Evolutionary conservation across 2,797 vertebrate species (phyloP).

Genomic region (Cottoperca gobio): DNA sequence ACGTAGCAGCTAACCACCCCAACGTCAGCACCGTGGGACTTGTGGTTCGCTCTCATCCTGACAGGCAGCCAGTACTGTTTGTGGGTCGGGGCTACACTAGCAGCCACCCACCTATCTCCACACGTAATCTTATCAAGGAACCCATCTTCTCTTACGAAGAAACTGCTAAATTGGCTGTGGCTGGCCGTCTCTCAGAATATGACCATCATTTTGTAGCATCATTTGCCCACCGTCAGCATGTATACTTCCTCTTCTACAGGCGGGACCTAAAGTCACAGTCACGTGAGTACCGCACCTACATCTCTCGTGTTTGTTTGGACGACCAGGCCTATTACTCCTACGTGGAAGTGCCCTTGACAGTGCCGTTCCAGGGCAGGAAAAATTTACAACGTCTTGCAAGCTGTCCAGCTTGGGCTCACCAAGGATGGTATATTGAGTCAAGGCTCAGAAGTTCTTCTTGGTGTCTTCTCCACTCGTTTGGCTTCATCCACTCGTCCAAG

Average conservation of each 20-base stretch:
- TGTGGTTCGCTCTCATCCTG: constrained; percentile 86
- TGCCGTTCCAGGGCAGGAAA: constrained; percentile 86
- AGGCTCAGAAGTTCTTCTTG: constrained; percentile 87
- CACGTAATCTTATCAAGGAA: constrained; percentile 91
- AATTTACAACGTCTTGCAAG: constrained; percentile 92
- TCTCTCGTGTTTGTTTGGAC: constrained; percentile 93
- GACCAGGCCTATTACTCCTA: constrained; percentile 97
- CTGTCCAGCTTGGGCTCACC: constrained; percentile 86
- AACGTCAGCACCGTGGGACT: constrained; percentile 94
- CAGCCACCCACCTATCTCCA: constrained; percentile 96
- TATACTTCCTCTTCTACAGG: constrained; percentile 97
- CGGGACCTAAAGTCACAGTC: constrained; percentile 93
- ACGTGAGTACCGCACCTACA: constrained; percentile 92
- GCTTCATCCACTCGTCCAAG: constrained; percentile 85
- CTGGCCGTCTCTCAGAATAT: constrained; percentile 94
- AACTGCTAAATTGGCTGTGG: constrained; percentile 94
- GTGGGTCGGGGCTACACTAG: constrained; percentile 96
- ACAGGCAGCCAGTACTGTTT: constrained; percentile 89
- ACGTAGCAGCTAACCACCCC: constrained; percentile 96
- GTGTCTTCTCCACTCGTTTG: constrained; percentile 89
- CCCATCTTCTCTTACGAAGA: constrained; percentile 97
- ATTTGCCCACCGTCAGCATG: constrained; percentile 88
- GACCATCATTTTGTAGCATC: constrained; percentile 96
- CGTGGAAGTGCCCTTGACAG: constrained; percentile 92
- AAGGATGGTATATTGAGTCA: constrained; percentile 42